Base-by-base conservation (phyloP, 2,888 invertebrate genomes). In the Lumbricus terrestris region DNA sequence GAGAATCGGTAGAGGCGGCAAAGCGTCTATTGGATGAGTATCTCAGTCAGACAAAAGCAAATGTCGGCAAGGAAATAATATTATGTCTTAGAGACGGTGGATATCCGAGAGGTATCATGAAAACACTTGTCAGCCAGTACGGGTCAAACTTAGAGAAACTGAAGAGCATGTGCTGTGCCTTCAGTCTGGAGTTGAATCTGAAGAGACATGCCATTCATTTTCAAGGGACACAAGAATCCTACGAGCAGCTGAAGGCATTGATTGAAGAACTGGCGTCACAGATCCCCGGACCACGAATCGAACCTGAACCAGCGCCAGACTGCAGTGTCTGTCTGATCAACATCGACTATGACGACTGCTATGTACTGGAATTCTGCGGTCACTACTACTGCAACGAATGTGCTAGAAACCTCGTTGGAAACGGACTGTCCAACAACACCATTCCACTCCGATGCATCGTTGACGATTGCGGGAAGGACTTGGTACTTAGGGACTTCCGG, bases 331-430 rank as follows among this genome's bases (percentile, higher is more conserved):
- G 94, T 90, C 90, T 94, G 38, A 93, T 93, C 90, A 92, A 93
- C 20, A 91, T 94, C 6, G 93, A 93, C 11, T 89, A 90, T 18
- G 92, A 93, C 18, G 92, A 93, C 18, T 90, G 93, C 29, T 93
- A 93, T 89, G 92, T 93, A 20, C 91, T 93, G n/a, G 94, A 94
- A 88, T 91, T 90, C 20, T 94, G 94, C 91, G 94, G 94, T 2
- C 94, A 94, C 91, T 91, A 93, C 8, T 94, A 94, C 90, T 94
- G 94, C 90, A 90, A 88, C 8, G 91, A 91, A 8, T 94, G 94
- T 90, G 54, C 93, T 23, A 82, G 47, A n/a, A 85, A 54, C 35
- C 90, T 91, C 38, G 82, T 94, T 0, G 83, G 91, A 20, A 91
- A 91, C n/a, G 92, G 92, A 18, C 90, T 93, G 16, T 88, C 91